A percentile compares a stretch with the other conserved stretches of the same genome.
Conservation (phyloP, 2,113 vertebrate species). For the Baryphthengus martii region DNA sequence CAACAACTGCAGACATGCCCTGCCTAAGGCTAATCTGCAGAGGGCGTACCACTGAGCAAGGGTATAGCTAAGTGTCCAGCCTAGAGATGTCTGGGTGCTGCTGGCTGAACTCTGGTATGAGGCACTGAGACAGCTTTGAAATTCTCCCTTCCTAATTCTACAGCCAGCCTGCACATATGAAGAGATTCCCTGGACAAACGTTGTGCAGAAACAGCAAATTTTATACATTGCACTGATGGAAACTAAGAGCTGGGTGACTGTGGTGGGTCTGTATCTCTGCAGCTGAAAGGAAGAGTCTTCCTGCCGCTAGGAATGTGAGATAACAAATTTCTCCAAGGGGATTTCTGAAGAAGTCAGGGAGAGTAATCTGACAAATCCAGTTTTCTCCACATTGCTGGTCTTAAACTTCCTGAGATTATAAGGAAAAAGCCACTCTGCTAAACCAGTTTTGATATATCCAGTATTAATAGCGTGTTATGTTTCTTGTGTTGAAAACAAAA, state of each 20-base stretch:
- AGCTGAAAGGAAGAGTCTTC: not conserved
- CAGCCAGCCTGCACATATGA: accelerated
- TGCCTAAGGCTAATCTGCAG: not conserved
- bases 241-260: not conserved
- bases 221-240: not conserved
- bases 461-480: not conserved
- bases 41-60: not conserved
- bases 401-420: not conserved
- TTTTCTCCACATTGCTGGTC: not conserved
- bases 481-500: not conserved
- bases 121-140: not conserved
- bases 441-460: not conserved
- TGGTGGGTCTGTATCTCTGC: not conserved
- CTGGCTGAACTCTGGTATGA: not conserved
- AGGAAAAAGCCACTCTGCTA: not conserved
- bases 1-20: not conserved
- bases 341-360: not conserved
- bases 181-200: not conserved
- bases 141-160: accelerated
- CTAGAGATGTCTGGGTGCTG: accelerated
- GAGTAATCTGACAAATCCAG: not conserved
- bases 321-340: not conserved
- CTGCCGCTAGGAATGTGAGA: not conserved
- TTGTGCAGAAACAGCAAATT: not conserved
- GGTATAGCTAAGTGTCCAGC: not conserved